Percentiles rank a stretch among this genome's conserved stretches.
phyloP scores from a whole-genome alignment of 30 jellyfish, hydroid and myxozoan species.

The Phacellophora camtschatica region DNA sequence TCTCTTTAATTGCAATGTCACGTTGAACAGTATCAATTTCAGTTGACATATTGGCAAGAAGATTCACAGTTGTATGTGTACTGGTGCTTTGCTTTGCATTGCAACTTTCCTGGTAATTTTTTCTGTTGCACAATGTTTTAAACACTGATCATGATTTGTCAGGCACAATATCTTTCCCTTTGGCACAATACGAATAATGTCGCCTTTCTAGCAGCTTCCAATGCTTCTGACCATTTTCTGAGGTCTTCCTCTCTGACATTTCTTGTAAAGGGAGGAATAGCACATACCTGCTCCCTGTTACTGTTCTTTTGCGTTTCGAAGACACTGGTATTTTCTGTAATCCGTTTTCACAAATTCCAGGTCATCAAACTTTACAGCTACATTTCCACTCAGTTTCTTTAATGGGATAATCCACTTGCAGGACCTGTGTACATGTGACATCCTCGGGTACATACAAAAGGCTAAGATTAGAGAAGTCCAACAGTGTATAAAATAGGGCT shows the following conservation, averaged over 20 bases:
- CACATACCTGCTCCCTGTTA: slow-evolving; percentile 1
- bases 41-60: not conserved
- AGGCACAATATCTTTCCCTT: slow-evolving; percentile 37
- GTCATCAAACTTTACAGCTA: slow-evolving; percentile 29
- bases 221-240: not conserved
- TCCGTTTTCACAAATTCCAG: slow-evolving; percentile 24
- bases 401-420: slow-evolving; percentile 22
- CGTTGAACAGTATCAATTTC: not conserved
- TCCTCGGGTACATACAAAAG: slow-evolving; percentile 32
- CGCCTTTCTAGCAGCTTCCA: slow-evolving; percentile 12
- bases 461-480: slow-evolving; percentile 21
- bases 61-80: not conserved
- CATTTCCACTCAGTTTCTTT: not conserved
- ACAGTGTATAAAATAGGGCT: slow-evolving; percentile 29
- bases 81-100: not conserved
- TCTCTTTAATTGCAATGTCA: not conserved
- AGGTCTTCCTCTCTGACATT: not conserved
- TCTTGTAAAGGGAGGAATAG: slow-evolving; percentile 1
- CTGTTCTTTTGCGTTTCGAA: slow-evolving; percentile 19
- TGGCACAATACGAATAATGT: not conserved
- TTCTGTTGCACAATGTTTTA: slow-evolving; percentile 7
- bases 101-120: not conserved
- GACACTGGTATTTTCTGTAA: not conserved
- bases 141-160: slow-evolving; percentile 27
- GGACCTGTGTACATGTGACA: slow-evolving; percentile 32